These are phyloP conservation scores for Sycophaga agraensis DNA, from an alignment of 1,140 invertebrate genomes.

Conservation along the genomic window DNA sequence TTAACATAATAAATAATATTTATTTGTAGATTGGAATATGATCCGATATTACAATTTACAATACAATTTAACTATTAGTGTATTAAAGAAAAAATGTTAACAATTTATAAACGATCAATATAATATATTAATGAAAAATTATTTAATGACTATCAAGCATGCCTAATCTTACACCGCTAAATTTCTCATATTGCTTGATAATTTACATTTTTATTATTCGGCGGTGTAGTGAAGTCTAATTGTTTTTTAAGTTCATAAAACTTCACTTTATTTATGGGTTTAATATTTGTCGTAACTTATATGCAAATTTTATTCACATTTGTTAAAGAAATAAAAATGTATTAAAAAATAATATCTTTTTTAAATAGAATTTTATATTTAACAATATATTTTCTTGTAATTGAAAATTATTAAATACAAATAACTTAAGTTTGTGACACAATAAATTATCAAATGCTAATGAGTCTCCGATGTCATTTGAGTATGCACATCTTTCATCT, in stretches of 20 bases:
- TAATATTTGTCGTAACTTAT: background rate
- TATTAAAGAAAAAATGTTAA: conserved; percentile 31
- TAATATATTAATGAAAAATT: conserved; percentile 18
- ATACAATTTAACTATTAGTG: conserved; percentile 41
- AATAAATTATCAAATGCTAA: conserved; percentile 11
- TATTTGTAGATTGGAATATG: conserved; percentile 42
- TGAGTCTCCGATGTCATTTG: conserved; percentile 32
- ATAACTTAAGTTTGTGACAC: background rate
- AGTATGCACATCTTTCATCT: conserved; percentile 21
- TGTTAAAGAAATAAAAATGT: conserved; percentile 16
- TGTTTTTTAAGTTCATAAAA: conserved; percentile 12
- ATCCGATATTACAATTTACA: conserved; percentile 40
- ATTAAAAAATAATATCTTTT: conserved; percentile 4
- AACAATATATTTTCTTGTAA: background rate
- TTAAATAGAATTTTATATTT: background rate
- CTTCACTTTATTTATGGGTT: conserved; percentile 16
- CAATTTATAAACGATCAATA: conserved; percentile 30
- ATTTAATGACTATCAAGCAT: conserved; percentile 30
- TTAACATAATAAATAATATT: conserved; percentile 49
- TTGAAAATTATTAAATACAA: conserved; percentile 6
- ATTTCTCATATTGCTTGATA: conserved; percentile 34
- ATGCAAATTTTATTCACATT: conserved; percentile 14
- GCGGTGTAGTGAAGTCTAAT: conserved; percentile 23
- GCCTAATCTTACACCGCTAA: conserved; percentile 23
- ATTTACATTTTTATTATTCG: conserved; percentile 21